Evolutionary conservation across 1,140 invertebrate genomes (phyloP).

Genomic region (Ostrea denselamellosa): DNA sequence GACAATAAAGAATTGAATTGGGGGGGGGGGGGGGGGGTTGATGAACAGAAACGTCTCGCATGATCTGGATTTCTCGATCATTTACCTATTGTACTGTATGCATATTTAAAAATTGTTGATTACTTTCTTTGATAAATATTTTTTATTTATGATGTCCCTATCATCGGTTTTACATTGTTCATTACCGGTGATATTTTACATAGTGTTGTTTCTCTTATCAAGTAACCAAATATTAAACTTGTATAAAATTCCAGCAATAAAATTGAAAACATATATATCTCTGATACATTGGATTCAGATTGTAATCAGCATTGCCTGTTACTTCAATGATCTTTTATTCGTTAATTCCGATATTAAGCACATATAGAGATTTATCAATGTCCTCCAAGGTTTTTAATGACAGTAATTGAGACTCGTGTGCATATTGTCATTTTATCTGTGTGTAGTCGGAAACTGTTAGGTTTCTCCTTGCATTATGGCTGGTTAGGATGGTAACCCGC

Average conservation of each 20-base stretch:
- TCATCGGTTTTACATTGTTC: neutral
- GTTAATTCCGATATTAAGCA: neutral
- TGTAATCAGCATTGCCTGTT: neutral
- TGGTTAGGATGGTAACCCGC: too few relatives aligned
- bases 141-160: neutral
- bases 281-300: neutral
- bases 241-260: neutral
- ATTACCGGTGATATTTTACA: neutral
- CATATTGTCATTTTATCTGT: neutral
- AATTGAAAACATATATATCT: neutral
- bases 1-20: too few relatives aligned
- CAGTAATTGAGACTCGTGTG: neutral
- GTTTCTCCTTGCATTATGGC: neutral
- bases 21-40: too few relatives aligned
- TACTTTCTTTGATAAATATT: neutral
- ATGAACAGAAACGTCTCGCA: too few relatives aligned
- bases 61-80: too few relatives aligned
- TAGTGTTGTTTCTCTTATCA: neutral
- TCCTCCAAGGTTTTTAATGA: neutral
- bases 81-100: too few relatives aligned
- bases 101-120: too few relatives aligned
- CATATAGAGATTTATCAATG: neutral
- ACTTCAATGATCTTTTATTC: neutral
- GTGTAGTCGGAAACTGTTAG: neutral
- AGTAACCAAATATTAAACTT: neutral